Evolutionary conservation across 2,797 vertebrate species (phyloP), one percentile per base, ranked within the genome.

Genomic region (Onychomys leucogaster): DNA sequence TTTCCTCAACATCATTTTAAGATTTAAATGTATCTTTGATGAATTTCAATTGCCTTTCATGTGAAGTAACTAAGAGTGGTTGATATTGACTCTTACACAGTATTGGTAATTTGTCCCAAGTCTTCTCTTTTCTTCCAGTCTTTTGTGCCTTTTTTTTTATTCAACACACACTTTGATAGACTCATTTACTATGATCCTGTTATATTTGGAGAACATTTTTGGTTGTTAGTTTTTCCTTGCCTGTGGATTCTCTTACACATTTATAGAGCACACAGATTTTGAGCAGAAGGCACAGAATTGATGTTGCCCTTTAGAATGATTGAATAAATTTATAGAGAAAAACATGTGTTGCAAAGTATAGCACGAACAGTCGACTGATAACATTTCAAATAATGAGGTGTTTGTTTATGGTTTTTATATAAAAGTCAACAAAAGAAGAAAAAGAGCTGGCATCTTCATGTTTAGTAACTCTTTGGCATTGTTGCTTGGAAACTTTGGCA

Each of bases 261-360:
- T 94, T 91, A 95, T 83, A 69, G 52, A 86, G 43, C 91, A 55
- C 23, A 80, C 96, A 95, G 77, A 97, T 97, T 95, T 93, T 93
- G 91, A 98, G 57, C 94, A 94, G 88, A 95, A 97, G 71, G 84
- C 97, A 96, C 89, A 91, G 91, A 96, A 65, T 95, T 87, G 82
- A 95, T 97, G 43, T 63, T 98, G 34, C 77, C 95, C 88, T 97
- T 95, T 96, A 90, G 90, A 95, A 63, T 92, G 93, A 94, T 17
- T 86, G 90, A 96, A 71, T 94, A 94, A 69, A 46, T 87, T 84
- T 92, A 59, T 34, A 94, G 80, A 90, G 84, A 90, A 97, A 27
- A 95, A 96, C 92, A 95, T 95, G 92, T 94, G 46, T 49, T 89
- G 63, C 46, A 43, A 94, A 95, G 93, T 82, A 83, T 49, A 75